Evolutionary conservation across 2,888 invertebrate species (phyloP), one percentile per base, ranked within the genome.

Genomic region (Itoplectis maculator): DNA sequence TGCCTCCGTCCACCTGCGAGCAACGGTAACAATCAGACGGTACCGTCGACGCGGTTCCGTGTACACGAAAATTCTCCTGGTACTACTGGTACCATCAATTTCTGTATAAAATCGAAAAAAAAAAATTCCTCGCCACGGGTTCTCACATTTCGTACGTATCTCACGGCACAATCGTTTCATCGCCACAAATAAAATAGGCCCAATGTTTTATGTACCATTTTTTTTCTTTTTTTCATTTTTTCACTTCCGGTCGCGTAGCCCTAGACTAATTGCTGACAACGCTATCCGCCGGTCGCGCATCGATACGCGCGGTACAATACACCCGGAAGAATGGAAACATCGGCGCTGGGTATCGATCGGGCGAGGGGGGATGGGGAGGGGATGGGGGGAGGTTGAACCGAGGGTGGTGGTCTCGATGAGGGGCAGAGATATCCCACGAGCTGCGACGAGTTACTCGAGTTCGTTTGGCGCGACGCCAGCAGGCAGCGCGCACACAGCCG

Each of bases 261-360:
- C 56, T 37, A 59, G 42, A 75, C 45, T 81, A 73, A 77, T 77
- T 68, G 72, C 35, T 77, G 81, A 77, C 81, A 73, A 68, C 15
- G 42, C 59, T 56, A 23, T 66, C 56, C 18, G 61, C 35, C 66
- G 42, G 47, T 42, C 42, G 56, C 18, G 35, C 59, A 56, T 63
- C 37, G 59, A 76, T 76, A 61, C 59, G 35, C n/a, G 35, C 23
- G 42, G 81, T 35, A 72, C 73, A 54, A 81, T 77, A 77, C 37
- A 63, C 49, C 63, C 63, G 40, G 59, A 47, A 66, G 69, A 69
- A 78, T 78, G 47, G 77, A 74, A 81, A 81, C 66, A 74, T 81
- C 40, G 47, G 77, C 47, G 45, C 49, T 59, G 42, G 65, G 65
- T 81, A 81, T 81, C 81, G 81, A 81, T 74, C 77, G 61, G 35